Evolutionary conservation across 2,113 vertebrate genomes (phyloP).

Genomic region (Percina caprodes): DNA sequence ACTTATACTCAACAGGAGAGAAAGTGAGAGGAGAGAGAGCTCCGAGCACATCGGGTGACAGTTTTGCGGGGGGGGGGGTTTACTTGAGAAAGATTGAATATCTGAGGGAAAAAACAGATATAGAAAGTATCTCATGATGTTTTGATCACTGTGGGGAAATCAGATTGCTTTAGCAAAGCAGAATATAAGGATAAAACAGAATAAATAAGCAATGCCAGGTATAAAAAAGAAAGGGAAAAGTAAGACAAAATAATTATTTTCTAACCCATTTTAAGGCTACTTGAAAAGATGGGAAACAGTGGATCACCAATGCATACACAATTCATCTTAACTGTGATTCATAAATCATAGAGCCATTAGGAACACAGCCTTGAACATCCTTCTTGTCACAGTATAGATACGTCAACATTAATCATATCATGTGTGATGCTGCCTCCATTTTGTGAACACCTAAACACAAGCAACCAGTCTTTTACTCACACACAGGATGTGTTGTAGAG

Average conservation of each 20-base stretch:
- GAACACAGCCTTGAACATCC: neutral
- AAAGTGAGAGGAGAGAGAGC: slow-evolving; percentile 5
- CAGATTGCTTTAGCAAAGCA: neutral
- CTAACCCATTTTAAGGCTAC: neutral
- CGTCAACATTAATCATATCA: neutral
- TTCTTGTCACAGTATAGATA: neutral
- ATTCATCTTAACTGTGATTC: neutral
- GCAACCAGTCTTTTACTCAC: neutral
- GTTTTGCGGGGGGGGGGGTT: neutral
- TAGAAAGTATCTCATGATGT: neutral
- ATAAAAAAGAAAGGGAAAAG: neutral
- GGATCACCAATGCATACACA: neutral
- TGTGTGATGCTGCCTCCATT: neutral
- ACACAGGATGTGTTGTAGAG: neutral
- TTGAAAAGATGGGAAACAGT: neutral
- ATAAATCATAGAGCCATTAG: neutral
- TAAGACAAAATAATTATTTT: neutral
- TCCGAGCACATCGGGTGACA: neutral
- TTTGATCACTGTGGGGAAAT: slow-evolving; percentile 1
- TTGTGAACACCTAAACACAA: neutral
- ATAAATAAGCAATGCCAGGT: neutral
- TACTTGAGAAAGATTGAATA: neutral
- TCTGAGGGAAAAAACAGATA: neutral
- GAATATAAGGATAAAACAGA: neutral
- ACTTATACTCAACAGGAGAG: slow-evolving; percentile 25